A percentile compares a stretch with the other conserved stretches of the same genome.
Conservation (phyloP, 2,888 invertebrate species). For the Conchocele bisecta region DNA sequence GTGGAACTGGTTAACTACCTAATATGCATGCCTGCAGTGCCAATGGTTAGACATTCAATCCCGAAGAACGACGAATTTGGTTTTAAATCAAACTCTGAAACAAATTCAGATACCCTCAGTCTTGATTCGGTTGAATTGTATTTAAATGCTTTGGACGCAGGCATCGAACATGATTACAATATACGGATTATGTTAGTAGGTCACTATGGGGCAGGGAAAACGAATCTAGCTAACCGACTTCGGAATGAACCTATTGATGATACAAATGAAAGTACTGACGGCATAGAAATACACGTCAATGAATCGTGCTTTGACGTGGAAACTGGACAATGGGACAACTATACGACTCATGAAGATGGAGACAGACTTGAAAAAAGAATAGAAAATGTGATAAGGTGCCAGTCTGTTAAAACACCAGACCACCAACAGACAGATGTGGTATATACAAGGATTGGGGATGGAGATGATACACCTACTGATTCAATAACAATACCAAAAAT, state of each 20-base stretch:
- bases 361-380: too few relatives aligned
- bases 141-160: background rate
- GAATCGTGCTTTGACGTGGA: background rate
- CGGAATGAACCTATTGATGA: background rate
- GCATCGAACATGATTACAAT: conserved; percentile 10
- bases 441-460: too few relatives aligned
- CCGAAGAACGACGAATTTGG: background rate
- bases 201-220: conserved; percentile 15
- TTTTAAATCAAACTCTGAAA: too few relatives aligned
- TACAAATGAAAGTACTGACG: background rate
- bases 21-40: background rate
- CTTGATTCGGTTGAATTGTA: conserved; percentile 1
- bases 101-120: too few relatives aligned
- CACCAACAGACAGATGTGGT: too few relatives aligned
- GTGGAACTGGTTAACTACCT: background rate
- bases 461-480: too few relatives aligned
- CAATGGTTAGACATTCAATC: background rate
- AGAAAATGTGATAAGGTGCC: too few relatives aligned
- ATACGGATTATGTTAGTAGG: conserved; percentile 21
- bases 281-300: background rate
- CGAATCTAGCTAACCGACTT: conserved; percentile 3
- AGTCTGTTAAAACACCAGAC: too few relatives aligned
- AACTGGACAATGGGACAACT: background rate
- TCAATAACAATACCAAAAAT: too few relatives aligned
- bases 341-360: background rate